Base-by-base conservation (phyloP, 2,888 invertebrate species). In the Margaritifera margaritifera region DNA sequence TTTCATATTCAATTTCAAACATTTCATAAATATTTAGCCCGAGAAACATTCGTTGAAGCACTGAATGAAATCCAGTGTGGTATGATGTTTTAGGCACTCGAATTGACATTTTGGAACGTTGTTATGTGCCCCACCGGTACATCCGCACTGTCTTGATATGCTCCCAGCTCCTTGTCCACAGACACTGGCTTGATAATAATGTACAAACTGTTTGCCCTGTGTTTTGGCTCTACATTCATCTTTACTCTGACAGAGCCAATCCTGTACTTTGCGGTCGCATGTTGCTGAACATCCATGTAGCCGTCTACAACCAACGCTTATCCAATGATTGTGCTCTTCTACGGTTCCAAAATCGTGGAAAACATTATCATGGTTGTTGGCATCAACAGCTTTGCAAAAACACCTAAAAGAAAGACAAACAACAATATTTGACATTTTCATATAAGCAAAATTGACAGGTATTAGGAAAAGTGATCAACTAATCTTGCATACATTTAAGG, bases 371-470 rank as follows among this genome's bases (percentile, higher is more conserved):
- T 20, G 27, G 19, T 56, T 52, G 25, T 56, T 54, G 51, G 62
- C 62, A 54, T 42, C 56, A 24, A 62, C 62, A 6, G 27, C 67
- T 51, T 57, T 62, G 58, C 67, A 68, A 57, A 68, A 68, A 68
- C 67, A 68, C n/a, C 67, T 68, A 62, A 62, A 68, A 68, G 8
- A 57, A 42, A 31, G 0, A 6, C 27, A 27, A 27, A 4, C 27
- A 27, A 27, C 27, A 27, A 27, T 6, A 27, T 27, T 6, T 27
- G 27, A 4, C 27, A 27, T 27, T 27, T 4, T 27, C 27, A 6
- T 27, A 27, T 27, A 4, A 27, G 4, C 27, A 27, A 2, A 27
- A 27, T 27, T 27, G 27, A 27, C 4, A 27, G 27, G 4, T 27
- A 27, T 27, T 27, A 27, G 27, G 24, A 62, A 67, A 6, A 27